Conservation (phyloP, 2,888 invertebrate genomes). For the Trachelus iudaicus region DNA sequence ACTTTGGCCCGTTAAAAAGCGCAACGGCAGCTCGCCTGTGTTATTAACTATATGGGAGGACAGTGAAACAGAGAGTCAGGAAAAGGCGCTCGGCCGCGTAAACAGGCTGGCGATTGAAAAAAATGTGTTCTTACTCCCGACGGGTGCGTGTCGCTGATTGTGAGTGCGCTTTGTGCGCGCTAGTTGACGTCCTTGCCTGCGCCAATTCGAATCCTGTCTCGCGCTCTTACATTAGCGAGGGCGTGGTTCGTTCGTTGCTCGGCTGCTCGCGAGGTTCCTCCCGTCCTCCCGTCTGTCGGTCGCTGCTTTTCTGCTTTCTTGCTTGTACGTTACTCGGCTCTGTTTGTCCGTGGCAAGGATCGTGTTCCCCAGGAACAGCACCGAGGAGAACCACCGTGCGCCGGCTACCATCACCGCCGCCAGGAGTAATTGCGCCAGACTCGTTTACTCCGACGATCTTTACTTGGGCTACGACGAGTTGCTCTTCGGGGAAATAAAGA, state of each 20-base stretch:
- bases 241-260: conserved; percentile 48
- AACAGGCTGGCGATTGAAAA: no score
- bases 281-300: conserved; percentile 1
- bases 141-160: background rate
- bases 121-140: no score
- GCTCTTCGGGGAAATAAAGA: no score
- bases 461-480: no score
- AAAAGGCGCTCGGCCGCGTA: no score
- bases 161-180: conserved; percentile 1
- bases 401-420: background rate
- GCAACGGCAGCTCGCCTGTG: no score
- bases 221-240: conserved; percentile 57
- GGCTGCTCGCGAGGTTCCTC: conserved; percentile 3
- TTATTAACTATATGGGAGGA: no score
- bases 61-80: no score
- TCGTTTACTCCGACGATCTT: conserved; percentile 32
- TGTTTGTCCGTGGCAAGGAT: background rate
- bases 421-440: conserved; percentile 50
- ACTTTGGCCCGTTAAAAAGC: no score
- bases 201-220: conserved; percentile 57
- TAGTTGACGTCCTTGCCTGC: conserved; percentile 60
- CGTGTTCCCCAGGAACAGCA: no score
- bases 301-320: conserved; percentile 9
- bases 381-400: no score
- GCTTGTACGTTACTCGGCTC: conserved; percentile 10